Evolutionary conservation across 1,140 invertebrate species (phyloP).

Genomic region (Orius laevigatus): DNA sequence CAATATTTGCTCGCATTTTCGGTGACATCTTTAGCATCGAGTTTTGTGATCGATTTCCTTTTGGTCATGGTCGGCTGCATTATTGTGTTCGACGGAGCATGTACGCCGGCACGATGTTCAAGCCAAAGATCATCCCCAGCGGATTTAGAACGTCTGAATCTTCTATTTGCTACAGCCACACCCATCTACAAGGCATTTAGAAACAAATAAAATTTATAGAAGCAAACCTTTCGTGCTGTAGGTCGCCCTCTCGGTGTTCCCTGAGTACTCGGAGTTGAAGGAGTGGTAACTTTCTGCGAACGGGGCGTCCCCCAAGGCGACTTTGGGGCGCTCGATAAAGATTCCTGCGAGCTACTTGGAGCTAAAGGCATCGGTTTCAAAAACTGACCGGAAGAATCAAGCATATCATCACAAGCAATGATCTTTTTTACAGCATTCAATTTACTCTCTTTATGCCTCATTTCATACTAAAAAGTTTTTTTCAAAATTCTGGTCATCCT

Average conservation of each 20-base stretch:
- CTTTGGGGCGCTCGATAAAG: not conserved
- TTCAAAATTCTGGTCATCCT: slow-evolving; percentile 3
- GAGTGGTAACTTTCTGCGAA: not conserved
- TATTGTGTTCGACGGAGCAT: slow-evolving; percentile 64
- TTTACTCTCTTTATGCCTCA: slow-evolving; percentile 37
- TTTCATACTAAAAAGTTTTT: slow-evolving; percentile 29
- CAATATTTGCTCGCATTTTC: slow-evolving; percentile 75
- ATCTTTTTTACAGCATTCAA: slow-evolving; percentile 29
- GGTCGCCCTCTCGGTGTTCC: not conserved
- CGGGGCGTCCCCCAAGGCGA: not conserved
- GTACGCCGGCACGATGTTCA: slow-evolving; percentile 65
- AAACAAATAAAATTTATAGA: no score
- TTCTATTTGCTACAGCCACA: slow-evolving; percentile 44
- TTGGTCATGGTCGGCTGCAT: slow-evolving; percentile 70
- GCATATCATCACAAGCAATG: slow-evolving; percentile 22
- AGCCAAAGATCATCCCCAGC: slow-evolving; percentile 64
- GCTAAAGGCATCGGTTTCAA: not conserved
- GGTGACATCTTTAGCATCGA: slow-evolving; percentile 53
- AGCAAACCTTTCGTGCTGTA: slow-evolving; percentile 7
- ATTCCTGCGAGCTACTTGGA: not conserved
- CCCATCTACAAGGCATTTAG: not conserved
- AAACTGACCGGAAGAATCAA: slow-evolving; percentile 21
- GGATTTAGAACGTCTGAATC: slow-evolving; percentile 62
- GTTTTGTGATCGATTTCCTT: slow-evolving; percentile 66
- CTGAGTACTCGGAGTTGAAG: not conserved